These are phyloP conservation scores for Ochotona curzoniae DNA, from an alignment of 2,113 vertebrate genomes.

Conservation along the genomic window DNA sequence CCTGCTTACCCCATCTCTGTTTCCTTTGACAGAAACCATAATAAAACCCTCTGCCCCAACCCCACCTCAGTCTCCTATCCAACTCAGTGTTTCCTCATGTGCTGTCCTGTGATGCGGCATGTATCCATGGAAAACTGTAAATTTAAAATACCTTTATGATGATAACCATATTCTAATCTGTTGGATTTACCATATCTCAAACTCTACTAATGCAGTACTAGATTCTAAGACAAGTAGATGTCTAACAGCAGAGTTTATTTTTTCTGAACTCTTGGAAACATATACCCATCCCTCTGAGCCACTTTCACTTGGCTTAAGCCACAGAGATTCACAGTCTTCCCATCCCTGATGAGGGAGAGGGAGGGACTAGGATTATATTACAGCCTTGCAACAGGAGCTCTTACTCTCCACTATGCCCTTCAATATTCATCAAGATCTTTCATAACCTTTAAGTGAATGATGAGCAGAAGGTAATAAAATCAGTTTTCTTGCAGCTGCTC, in stretches of 20 bases:
- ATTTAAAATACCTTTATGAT: not conserved
- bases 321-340: fast-evolving
- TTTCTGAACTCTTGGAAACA: not conserved
- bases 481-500: not conserved
- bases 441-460: not conserved
- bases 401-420: not conserved
- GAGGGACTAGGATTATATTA: too few species aligned
- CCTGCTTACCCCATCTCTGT: not conserved
- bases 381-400: not conserved
- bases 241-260: not conserved
- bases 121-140: not conserved
- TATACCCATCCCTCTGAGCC: not conserved
- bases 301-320: not conserved
- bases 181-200: not conserved
- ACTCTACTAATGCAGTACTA: not conserved
- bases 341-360: too few species aligned
- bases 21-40: too few species aligned
- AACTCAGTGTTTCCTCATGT: too few species aligned
- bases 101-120: fast-evolving
- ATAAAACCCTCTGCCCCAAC: not conserved
- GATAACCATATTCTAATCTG: not conserved
- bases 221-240: not conserved
- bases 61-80: not conserved
- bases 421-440: not conserved
- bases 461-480: not conserved